These are phyloP conservation scores for Xylophagus ater DNA, from an alignment of 2,888 invertebrate genomes.

Conservation along the genomic window DNA sequence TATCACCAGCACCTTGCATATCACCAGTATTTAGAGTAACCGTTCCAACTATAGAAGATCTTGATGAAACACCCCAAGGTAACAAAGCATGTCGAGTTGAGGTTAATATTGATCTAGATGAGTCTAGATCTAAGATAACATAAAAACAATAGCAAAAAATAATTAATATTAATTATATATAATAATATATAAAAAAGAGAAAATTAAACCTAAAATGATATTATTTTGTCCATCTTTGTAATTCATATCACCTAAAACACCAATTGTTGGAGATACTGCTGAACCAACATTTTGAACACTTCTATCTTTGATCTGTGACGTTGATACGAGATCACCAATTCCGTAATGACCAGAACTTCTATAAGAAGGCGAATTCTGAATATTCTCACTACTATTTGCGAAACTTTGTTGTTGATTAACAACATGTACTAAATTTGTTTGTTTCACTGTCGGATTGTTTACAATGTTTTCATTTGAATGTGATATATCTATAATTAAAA, in stretches of 20 bases:
- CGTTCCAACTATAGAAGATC: slow-evolving; percentile 35
- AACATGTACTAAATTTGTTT: slow-evolving; percentile 25
- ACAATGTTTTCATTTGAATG: slow-evolving; percentile 9
- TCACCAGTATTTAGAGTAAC: slow-evolving; percentile 25
- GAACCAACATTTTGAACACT: slow-evolving; percentile 14
- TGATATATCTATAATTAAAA: background rate
- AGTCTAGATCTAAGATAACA: slow-evolving; percentile 11
- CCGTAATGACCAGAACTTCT: slow-evolving; percentile 15
- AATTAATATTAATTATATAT: background rate
- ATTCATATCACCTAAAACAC: slow-evolving; percentile 11
- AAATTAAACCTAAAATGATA: too few species aligned
- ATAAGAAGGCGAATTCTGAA: slow-evolving; percentile 18
- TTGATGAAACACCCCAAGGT: slow-evolving; percentile 64
- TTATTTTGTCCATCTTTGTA: slow-evolving; percentile 10
- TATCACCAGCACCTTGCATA: slow-evolving; percentile 44
- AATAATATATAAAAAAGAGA: too few species aligned
- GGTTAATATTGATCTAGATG: slow-evolving; percentile 23
- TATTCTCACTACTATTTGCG: slow-evolving; percentile 15
- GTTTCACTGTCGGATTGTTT: slow-evolving; percentile 8
- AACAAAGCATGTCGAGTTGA: slow-evolving; percentile 49
- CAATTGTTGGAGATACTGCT: slow-evolving; percentile 13
- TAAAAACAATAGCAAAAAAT: background rate
- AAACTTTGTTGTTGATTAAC: slow-evolving; percentile 16
- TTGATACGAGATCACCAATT: background rate
- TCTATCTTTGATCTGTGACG: slow-evolving; percentile 14